Conservation (phyloP, 2,113 vertebrate species). For the Aphyosemion australe region DNA sequence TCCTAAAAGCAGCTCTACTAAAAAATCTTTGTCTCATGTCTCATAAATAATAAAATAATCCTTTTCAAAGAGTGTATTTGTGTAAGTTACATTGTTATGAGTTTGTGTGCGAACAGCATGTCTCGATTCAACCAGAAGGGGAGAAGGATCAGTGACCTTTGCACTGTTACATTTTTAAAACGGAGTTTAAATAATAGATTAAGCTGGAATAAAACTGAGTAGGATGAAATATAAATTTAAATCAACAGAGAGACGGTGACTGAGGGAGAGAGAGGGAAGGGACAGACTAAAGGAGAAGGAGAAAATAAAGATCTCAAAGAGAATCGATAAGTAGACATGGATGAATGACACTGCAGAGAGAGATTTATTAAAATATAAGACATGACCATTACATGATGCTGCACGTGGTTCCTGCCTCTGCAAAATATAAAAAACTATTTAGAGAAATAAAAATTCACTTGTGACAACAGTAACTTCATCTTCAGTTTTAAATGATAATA, state of each 20-base stretch:
- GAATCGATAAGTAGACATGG: conserved; percentile 36
- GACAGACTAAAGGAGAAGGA: neutral
- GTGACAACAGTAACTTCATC: no score
- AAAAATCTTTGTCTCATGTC: conserved; percentile 8
- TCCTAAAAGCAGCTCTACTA: neutral
- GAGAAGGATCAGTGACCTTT: conserved; percentile 63
- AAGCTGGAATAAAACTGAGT: conserved; percentile 55
- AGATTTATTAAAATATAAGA: conserved; percentile 10
- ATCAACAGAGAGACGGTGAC: conserved; percentile 40
- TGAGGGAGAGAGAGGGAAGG: neutral
- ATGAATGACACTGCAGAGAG: conserved; percentile 20
- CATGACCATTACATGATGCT: conserved; percentile 7
- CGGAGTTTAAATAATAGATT: conserved; percentile 65
- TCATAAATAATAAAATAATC: conserved; percentile 35
- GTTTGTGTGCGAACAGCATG: neutral
- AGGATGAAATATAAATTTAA: conserved; percentile 67
- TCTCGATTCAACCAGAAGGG: conserved; percentile 20
- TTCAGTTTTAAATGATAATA: no score
- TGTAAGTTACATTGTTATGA: neutral
- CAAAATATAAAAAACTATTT: neutral
- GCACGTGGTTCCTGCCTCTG: neutral
- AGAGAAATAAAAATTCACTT: neutral
- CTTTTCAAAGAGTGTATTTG: conserved; percentile 21
- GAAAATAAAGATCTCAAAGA: conserved; percentile 38
- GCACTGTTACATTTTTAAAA: conserved; percentile 68